Base-by-base conservation (phyloP, 2,888 invertebrate genomes). In the Pterobdella sp. region DNA sequence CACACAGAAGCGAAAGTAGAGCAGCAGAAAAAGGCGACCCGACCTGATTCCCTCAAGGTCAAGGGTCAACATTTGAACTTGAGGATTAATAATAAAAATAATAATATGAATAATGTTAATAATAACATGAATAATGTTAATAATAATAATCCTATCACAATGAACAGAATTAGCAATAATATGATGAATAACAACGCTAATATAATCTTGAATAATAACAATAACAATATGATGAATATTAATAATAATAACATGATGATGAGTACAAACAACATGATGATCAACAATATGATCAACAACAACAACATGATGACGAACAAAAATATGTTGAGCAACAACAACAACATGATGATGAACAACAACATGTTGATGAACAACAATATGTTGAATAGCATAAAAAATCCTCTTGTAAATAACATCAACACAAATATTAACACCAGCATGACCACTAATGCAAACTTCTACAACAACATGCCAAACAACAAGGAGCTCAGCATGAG, bases 161-260 rank as follows among this genome's bases (percentile, higher is more conserved):
- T 22, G 10, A 56, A 26, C 3, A 56, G 18, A 26, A 56, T 56
- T 7, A 56, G 26, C 26, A 56, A 56, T 56, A 4, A 4, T 22
- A 56, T 26, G 4, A 56, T 56, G n/a, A 56, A 26, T 22, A 56
- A 26, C 3, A 56, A 56, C n/a, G 26, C 18, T n/a, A 3, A 4
- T 26, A 56, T 26, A 4, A 18, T 56, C 4, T 26, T 18, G 18
- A 56, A 56, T n/a, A 7, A 18, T 56, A 56, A 14, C 3, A 56
- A 14, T 56, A 56, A 56, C 60, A 56, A 56, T 26, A 4, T 22
- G 10, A 56, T 56, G 4, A 56, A 26, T 22, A 56, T 56, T 7
- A 56, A 56, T 56, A 56, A 56, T 56, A 4, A 4, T 22, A 56
- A 56, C n/a, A 56, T 56, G n/a, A 56, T 56, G 60, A 56, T 56